Evolutionary conservation across 2,888 invertebrate genomes (phyloP).

Genomic region (Callyntrura guangdongensis): DNA sequence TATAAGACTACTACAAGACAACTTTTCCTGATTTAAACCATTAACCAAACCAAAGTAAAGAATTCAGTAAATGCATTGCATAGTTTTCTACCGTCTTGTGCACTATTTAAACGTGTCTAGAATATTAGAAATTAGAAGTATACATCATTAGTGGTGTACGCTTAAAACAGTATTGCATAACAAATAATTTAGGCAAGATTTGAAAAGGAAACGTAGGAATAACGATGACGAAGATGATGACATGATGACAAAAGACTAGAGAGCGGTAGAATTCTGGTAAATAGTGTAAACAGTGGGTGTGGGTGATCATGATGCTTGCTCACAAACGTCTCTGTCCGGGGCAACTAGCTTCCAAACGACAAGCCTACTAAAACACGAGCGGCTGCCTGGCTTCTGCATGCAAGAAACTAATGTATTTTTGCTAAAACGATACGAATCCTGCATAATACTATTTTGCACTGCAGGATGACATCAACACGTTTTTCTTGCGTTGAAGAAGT

Average conservation of each 20-base stretch:
- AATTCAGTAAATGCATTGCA: neutral
- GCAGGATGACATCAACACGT: too few species aligned
- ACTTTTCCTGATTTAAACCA: constrained; percentile 3
- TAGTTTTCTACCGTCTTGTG: neutral
- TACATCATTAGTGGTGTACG: neutral
- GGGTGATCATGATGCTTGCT: neutral
- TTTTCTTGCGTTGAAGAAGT: neutral
- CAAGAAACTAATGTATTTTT: neutral
- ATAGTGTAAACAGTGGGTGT: constrained; percentile 32
- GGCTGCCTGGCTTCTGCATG: neutral
- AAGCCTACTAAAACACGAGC: neutral
- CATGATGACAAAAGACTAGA: constrained; percentile 41
- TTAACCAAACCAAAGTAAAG: neutral
- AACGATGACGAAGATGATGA: neutral
- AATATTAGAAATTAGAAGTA: neutral
- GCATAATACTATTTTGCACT: too few species aligned
- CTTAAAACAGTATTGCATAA: constrained; percentile 44
- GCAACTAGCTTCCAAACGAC: neutral
- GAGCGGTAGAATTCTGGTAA: neutral
- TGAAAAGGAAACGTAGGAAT: constrained; percentile 41
- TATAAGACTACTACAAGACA: too few species aligned
- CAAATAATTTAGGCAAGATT: constrained; percentile 45
- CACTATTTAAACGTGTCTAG: neutral
- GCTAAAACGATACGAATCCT: too few species aligned
- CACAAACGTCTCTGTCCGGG: neutral